Conservation (phyloP, 2,113 vertebrate genomes). For the Oophaga pumilio region DNA sequence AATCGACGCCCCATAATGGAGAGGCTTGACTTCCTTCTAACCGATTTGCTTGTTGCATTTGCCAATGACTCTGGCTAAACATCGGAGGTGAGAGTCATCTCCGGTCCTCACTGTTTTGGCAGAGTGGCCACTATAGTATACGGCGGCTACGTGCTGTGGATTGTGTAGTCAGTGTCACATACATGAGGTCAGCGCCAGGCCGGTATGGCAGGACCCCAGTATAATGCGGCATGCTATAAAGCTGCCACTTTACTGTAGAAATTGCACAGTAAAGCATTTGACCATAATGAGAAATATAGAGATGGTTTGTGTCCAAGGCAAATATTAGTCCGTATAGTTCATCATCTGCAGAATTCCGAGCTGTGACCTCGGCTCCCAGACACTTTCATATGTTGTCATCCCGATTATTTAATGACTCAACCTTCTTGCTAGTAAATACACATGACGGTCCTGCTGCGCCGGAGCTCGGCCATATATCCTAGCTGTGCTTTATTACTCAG, state of each 20-base stretch:
- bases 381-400: constrained; percentile 17
- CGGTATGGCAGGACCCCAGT: background rate
- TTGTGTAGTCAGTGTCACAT: too few species aligned
- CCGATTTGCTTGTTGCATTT: too few species aligned
- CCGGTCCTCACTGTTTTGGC: too few species aligned
- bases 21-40: too few species aligned
- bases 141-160: background rate
- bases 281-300: background rate
- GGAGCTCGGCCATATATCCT: background rate
- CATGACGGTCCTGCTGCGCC: background rate
- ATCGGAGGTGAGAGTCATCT: too few species aligned
- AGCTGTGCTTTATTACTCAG: background rate
- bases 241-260: background rate
- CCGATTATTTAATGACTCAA: background rate
- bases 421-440: background rate
- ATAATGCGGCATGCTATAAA: background rate
- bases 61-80: too few species aligned
- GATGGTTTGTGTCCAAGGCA: background rate
- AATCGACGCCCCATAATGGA: too few species aligned
- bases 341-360: background rate
- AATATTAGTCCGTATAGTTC: background rate
- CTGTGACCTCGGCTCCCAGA: background rate
- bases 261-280: background rate
- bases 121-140: too few species aligned
- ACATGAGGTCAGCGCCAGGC: background rate